Evolutionary conservation across 2,888 invertebrate species (phyloP).

Genomic region (Drosophila recens): DNA sequence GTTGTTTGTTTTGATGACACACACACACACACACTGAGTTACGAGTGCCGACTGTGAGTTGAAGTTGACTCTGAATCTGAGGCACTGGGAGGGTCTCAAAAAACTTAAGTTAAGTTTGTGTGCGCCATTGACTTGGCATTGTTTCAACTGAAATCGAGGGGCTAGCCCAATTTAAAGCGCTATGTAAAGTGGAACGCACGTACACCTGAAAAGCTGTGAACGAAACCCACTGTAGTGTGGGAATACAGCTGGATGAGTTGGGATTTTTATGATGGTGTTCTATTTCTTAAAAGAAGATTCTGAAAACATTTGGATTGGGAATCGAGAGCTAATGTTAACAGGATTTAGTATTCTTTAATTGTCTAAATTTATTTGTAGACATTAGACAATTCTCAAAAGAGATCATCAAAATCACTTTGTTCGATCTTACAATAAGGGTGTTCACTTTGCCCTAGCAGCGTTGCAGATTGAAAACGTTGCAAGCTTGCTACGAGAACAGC

Average conservation of each 20-base stretch:
- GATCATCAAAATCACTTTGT: not conserved
- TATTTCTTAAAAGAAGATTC: not conserved
- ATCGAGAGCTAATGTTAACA: not conserved
- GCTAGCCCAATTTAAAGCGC: slow-evolving; percentile 25
- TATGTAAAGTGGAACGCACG: slow-evolving; percentile 50
- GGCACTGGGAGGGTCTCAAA: slow-evolving; percentile 68
- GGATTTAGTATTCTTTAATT: too few species aligned
- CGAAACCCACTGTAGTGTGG: slow-evolving; percentile 35
- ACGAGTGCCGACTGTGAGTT: slow-evolving; percentile 26
- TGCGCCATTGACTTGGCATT: slow-evolving; percentile 72
- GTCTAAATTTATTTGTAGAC: too few species aligned
- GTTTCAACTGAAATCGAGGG: slow-evolving; percentile 58
- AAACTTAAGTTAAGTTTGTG: slow-evolving; percentile 13
- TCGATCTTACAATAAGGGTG: not conserved
- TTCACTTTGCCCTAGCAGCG: too few species aligned
- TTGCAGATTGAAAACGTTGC: too few species aligned
- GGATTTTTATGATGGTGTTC: not conserved
- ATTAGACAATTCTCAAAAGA: not conserved
- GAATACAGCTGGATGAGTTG: slow-evolving; percentile 22
- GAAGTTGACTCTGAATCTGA: slow-evolving; percentile 30
- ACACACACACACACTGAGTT: slow-evolving; percentile 18
- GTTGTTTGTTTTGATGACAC: slow-evolving; percentile 73
- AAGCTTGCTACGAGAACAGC: too few species aligned
- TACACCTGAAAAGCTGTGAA: slow-evolving; percentile 26
- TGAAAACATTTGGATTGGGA: not conserved